These are phyloP conservation scores for Himalopsyche kuldschensis DNA, from an alignment of 2,888 invertebrate genomes.

Conservation along the genomic window DNA sequence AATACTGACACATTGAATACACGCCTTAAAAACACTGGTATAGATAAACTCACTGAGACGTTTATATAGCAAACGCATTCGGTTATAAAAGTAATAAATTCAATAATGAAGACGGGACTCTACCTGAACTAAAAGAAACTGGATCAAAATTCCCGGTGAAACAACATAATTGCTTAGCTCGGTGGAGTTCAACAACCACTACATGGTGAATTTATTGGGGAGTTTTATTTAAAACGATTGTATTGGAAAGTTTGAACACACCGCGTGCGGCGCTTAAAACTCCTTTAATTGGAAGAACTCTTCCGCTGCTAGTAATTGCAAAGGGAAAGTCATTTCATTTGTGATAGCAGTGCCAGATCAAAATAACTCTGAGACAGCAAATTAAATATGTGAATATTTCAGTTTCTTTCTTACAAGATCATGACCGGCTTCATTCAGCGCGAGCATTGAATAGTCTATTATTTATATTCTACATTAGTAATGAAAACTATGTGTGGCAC, in stretches of 20 bases:
- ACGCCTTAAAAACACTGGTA: too few relatives aligned
- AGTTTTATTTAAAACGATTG: neutral
- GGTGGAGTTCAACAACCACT: neutral
- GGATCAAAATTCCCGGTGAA: neutral
- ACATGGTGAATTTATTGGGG: neutral
- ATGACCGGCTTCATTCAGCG: too few relatives aligned
- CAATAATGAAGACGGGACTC: neutral
- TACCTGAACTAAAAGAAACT: neutral
- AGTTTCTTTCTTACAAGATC: too few relatives aligned
- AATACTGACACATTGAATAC: too few relatives aligned
- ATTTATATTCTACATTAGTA: too few relatives aligned
- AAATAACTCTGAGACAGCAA: neutral
- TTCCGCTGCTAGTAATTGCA: neutral
- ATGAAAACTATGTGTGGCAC: too few relatives aligned
- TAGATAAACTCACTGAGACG: too few relatives aligned
- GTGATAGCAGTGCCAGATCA: neutral
- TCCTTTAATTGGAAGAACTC: neutral
- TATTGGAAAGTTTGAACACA: neutral
- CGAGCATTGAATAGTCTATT: too few relatives aligned
- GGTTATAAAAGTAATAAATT: too few relatives aligned
- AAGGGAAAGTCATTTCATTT: neutral
- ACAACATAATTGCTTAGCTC: neutral
- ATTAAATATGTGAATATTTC: too few relatives aligned
- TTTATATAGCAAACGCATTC: too few relatives aligned
- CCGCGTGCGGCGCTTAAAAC: neutral